phyloP scores from a whole-genome alignment of 92 coral and sea anemone genomes.

The Ricordea florida region DNA sequence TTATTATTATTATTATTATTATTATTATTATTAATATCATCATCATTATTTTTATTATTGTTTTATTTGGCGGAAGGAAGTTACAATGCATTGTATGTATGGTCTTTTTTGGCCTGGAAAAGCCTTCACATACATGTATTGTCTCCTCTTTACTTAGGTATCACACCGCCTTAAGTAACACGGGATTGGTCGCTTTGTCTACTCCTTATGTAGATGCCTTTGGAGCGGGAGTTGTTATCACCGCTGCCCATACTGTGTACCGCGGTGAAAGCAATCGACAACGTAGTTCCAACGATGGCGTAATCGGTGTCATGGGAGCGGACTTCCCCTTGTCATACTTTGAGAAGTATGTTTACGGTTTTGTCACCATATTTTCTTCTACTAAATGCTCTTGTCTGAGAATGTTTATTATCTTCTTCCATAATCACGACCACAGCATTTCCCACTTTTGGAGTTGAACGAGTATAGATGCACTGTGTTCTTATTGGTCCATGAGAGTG shows the following conservation, averaged over 20 bases:
- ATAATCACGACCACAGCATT: not conserved
- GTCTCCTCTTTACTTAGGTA: slow-evolving; percentile 18
- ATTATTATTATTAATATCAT: no score
- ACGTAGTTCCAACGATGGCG: slow-evolving; percentile 32
- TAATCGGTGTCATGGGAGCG: slow-evolving; percentile 65
- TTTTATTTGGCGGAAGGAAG: no score
- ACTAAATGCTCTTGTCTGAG: no score
- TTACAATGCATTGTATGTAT: no score
- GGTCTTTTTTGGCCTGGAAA: no score
- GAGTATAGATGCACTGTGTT: no score
- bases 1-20: no score
- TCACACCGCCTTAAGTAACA: slow-evolving; percentile 54
- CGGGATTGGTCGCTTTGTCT: slow-evolving; percentile 42
- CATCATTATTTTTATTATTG: no score
- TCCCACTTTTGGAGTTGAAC: not conserved
- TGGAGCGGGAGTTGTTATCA: slow-evolving; percentile 68
- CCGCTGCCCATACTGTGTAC: slow-evolving; percentile 60
- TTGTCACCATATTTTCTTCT: not conserved
- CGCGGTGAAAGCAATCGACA: slow-evolving; percentile 15
- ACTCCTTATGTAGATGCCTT: slow-evolving; percentile 67
- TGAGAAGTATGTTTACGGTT: not conserved
- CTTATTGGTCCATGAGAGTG: no score
- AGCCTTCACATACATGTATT: not conserved
- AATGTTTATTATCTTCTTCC: no score
- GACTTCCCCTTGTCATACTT: slow-evolving; percentile 63